Evolutionary conservation across 2,888 invertebrate genomes (phyloP), one percentile per base, ranked within the genome.

Genomic region (Tricholauxania praeusta): DNA sequence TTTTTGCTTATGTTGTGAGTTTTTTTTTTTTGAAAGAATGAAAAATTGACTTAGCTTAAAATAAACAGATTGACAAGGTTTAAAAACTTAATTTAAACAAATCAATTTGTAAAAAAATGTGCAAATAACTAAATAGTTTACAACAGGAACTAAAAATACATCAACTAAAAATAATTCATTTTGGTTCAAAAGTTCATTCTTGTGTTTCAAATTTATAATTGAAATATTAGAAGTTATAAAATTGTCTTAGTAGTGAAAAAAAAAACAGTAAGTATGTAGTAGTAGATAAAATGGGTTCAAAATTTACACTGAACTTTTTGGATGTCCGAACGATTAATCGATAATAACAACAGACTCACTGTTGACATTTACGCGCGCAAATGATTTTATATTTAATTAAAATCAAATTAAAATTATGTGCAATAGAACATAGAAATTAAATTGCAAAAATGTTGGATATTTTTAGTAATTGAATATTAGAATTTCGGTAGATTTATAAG

Each of bases 361-460:
- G 48, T 32, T 8, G 59, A 59, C 57, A 69, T 69, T 69, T 69
- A 22, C 69, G 69, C 69, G 69, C 69, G 69, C 60, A 69, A 69
- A 62, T 69, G 60, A 32, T 51, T 59, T 60, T 49, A 48, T 15
- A 8, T 62, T 62, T 62, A 12, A 14, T 59, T 12, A 59, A 59
- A 59, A 22, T 59, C 19, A 49, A n/a, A 47, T 17, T 17, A 22
- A 52, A 66, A 15, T 57, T 17, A 19, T 48, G 0, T 39, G 39
- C 6, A 39, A 39, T 4, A 39, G 1, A 39, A 39, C 8, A 39
- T 4, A 17, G 12, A 63, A 63, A 19, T 28, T 48, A n/a, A 64
- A 22, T 62, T 17, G 47, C 64, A 49, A 39, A 39, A 39, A 28
- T 1, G 1, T 39, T 39, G 39, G 39, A 39, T 39, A 10, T 39